Evolutionary conservation across 2,888 invertebrate species (phyloP).

Genomic region (Tortricodes alternella): DNA sequence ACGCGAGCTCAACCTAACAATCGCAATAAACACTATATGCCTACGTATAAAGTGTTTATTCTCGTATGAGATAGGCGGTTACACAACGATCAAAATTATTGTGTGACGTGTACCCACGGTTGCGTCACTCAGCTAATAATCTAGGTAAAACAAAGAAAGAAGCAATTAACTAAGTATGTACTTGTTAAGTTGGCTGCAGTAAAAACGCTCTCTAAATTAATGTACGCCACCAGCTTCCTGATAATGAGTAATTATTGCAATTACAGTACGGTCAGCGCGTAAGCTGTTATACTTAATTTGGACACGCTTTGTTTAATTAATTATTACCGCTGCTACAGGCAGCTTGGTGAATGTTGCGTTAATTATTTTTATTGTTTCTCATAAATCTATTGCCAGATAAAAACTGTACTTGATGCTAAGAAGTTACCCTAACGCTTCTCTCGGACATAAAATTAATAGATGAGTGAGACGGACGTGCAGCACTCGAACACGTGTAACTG

Average conservation of each 20-base stretch:
- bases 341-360: constrained; percentile 41
- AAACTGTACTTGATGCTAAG: constrained; percentile 36
- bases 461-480: constrained; percentile 14
- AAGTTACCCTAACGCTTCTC: constrained; percentile 4
- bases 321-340: constrained; percentile 40
- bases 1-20: constrained; percentile 53
- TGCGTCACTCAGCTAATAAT: constrained; percentile 65
- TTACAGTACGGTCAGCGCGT: constrained; percentile 67
- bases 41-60: constrained; percentile 46
- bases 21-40: constrained; percentile 41
- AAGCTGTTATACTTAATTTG: constrained; percentile 49
- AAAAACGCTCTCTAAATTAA: constrained; percentile 74
- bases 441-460: constrained; percentile 8
- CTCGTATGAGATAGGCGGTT: constrained; percentile 44
- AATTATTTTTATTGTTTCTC: constrained; percentile 39
- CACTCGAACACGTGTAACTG: constrained; percentile 8
- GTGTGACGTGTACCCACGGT: constrained; percentile 57
- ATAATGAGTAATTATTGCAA: constrained; percentile 78
- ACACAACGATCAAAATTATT: constrained; percentile 69
- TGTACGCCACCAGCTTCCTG: constrained; percentile 71
- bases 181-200: constrained; percentile 69
- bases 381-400: constrained; percentile 38
- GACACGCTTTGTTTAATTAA: constrained; percentile 49
- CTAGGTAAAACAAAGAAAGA: constrained; percentile 71
- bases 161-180: constrained; percentile 77